phyloP scores from a whole-genome alignment of 1,140 invertebrate genomes.

The Macrobrachium nipponense region DNA sequence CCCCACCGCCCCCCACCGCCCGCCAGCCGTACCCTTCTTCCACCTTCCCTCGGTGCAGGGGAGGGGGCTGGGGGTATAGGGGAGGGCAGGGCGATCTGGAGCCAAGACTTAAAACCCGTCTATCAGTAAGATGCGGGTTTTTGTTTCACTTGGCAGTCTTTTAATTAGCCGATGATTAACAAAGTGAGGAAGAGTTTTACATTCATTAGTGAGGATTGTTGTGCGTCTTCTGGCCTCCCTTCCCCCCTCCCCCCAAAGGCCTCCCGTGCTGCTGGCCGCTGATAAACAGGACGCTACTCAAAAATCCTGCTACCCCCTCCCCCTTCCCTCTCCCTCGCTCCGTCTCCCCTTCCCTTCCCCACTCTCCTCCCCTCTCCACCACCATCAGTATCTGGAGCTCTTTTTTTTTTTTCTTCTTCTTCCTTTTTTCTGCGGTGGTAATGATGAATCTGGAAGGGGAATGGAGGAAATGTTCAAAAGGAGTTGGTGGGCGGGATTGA shows the following conservation, averaged over 20 bases:
- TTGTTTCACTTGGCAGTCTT: constrained; percentile 50
- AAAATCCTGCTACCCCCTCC: too few species aligned
- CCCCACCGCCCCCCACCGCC: constrained; percentile 1
- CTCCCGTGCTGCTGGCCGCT: not conserved
- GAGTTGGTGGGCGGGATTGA: not conserved
- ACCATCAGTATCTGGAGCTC: too few species aligned
- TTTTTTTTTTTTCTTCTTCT: too few species aligned
- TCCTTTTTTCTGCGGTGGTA: not conserved
- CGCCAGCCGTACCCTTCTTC: too few species aligned
- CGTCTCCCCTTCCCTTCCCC: too few species aligned
- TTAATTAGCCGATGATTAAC: constrained; percentile 60
- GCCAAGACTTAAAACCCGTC: constrained; percentile 16
- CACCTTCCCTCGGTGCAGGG: too few species aligned
- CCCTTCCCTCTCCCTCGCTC: too few species aligned
- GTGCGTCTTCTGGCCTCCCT: constrained; percentile 7
- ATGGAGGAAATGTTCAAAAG: not conserved
- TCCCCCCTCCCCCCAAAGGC: constrained; percentile 7
- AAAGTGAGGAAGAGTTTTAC: constrained; percentile 48
- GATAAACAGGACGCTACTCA: too few species aligned
- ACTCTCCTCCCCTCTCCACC: too few species aligned
- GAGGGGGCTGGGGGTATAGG: too few species aligned
- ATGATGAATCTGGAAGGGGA: not conserved
- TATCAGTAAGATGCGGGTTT: constrained; percentile 60
- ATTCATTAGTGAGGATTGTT: constrained; percentile 57
- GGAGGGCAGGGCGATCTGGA: too few species aligned